Percentiles rank a stretch among this genome's conserved stretches.
phyloP scores from a whole-genome alignment of 1,140 invertebrate genomes.

The Pantala flavescens region DNA sequence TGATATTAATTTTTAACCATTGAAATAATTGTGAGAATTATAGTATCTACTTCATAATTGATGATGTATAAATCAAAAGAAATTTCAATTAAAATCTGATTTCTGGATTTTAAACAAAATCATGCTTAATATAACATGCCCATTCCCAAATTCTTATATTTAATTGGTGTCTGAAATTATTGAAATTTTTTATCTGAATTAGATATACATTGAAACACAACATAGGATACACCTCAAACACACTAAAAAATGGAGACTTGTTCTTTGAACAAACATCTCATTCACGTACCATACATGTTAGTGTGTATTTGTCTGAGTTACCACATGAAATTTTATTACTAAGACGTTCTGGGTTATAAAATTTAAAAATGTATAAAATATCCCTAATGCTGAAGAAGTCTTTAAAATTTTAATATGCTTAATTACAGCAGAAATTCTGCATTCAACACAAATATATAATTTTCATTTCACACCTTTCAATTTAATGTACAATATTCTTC shows the following conservation, averaged over 20 bases:
- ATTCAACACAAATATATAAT: conserved; percentile 1
- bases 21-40: background rate
- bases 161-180: no score
- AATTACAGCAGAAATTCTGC: background rate
- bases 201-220: background rate
- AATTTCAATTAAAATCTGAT: no score
- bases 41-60: no score
- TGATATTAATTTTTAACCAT: background rate
- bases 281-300: background rate
- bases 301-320: background rate
- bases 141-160: no score
- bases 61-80: no score
- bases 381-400: background rate
- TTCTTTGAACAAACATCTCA: background rate
- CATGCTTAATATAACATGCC: no score
- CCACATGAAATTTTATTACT: background rate
- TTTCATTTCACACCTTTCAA: background rate
- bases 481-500: background rate
- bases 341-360: background rate
- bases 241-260: background rate
- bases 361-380: conserved; percentile 11
- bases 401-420: background rate
- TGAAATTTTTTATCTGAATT: background rate
- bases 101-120: no score
- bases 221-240: background rate